A percentile compares a stretch with the other conserved stretches of the same genome.
Conservation (phyloP, 2,113 vertebrate genomes). For the Smithornis capensis region DNA sequence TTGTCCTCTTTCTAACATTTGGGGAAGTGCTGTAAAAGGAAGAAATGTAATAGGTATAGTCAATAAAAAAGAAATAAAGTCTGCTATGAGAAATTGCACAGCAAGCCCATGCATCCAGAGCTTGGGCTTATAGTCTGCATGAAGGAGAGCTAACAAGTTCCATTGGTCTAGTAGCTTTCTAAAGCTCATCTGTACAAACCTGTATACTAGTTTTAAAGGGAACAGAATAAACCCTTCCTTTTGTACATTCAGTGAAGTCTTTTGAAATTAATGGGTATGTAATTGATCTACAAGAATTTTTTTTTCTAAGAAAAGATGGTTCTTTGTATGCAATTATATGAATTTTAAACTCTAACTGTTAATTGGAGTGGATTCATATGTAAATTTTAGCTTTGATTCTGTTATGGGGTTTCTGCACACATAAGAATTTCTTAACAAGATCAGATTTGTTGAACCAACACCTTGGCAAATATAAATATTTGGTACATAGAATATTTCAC, state of each 20-base stretch:
- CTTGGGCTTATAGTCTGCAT: neutral
- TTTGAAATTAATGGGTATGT: neutral
- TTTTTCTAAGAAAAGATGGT: neutral
- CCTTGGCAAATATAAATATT: neutral
- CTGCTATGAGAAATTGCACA: neutral
- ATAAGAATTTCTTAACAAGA: neutral
- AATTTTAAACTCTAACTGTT: neutral
- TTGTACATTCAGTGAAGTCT: neutral
- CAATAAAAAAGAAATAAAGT: slow-evolving; percentile 27
- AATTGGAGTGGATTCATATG: neutral
- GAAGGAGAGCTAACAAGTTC: neutral
- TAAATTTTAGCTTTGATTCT: neutral
- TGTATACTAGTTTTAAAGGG: neutral
- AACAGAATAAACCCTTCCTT: neutral
- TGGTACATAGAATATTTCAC: neutral
- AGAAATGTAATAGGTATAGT: neutral
- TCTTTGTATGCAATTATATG: neutral
- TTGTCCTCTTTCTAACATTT: neutral
- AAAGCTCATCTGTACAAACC: neutral
- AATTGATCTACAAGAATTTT: neutral
- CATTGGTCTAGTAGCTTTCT: neutral
- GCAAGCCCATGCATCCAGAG: neutral
- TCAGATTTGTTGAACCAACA: neutral
- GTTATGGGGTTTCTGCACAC: neutral
- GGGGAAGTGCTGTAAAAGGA: neutral